These are phyloP conservation scores for Rhodinocichla rosea DNA, from an alignment of 2,113 vertebrate genomes.

Conservation along the genomic window DNA sequence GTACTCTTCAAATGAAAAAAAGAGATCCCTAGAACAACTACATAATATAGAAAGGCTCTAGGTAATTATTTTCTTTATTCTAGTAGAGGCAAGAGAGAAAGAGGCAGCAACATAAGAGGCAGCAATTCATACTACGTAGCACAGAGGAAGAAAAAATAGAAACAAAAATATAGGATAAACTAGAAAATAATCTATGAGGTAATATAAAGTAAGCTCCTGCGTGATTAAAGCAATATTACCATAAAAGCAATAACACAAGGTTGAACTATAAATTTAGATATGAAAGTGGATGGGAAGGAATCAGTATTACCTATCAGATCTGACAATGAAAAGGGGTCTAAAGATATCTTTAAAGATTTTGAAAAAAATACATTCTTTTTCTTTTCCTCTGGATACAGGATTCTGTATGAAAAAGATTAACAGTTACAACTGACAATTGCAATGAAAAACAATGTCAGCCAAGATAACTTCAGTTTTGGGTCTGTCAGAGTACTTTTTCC, in stretches of 20 bases:
- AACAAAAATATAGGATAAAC: not conserved
- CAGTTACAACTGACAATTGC: not conserved
- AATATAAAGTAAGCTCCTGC: not conserved
- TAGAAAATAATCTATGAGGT: not conserved
- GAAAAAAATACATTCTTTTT: not conserved
- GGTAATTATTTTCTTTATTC: not conserved
- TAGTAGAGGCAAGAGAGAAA: not conserved
- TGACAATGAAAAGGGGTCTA: not conserved
- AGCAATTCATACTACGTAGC: not conserved
- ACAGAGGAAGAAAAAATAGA: not conserved
- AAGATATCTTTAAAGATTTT: not conserved
- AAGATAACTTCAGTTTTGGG: not conserved
- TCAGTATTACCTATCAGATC: not conserved
- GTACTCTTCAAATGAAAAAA: not conserved
- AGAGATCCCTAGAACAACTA: not conserved
- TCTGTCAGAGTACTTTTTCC: not conserved
- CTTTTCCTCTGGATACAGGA: accelerated
- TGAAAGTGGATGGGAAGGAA: not conserved
- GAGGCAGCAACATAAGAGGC: not conserved
- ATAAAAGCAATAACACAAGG: not conserved
- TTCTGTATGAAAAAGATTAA: not conserved
- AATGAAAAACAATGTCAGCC: not conserved
- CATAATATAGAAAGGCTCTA: not conserved
- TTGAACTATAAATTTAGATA: not conserved
- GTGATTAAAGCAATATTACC: not conserved